Evolutionary conservation across 2,113 vertebrate genomes (phyloP).

Genomic region (Pseudorhombus dupliciocellatus): DNA sequence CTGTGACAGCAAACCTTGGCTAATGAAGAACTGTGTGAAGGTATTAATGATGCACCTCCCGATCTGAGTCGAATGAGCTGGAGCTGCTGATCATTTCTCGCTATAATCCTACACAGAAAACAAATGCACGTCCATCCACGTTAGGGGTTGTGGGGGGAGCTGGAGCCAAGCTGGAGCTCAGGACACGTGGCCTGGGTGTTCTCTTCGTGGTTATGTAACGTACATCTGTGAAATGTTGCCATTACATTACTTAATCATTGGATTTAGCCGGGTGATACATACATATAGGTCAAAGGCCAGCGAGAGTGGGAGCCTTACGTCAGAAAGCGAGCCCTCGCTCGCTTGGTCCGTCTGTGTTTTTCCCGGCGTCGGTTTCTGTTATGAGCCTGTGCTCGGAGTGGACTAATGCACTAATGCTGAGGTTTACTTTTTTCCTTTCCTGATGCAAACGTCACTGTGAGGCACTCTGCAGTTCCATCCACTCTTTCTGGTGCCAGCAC

Average conservation of each 20-base stretch:
- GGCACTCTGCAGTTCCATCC: neutral
- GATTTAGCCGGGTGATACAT: slow-evolving; percentile 49
- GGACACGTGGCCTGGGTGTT: slow-evolving; percentile 10
- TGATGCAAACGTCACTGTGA: slow-evolving; percentile 10
- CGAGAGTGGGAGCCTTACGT: slow-evolving; percentile 27
- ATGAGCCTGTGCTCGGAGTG: slow-evolving; percentile 5
- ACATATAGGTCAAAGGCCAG: slow-evolving; percentile 53
- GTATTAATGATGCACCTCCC: neutral
- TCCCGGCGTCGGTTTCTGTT: slow-evolving; percentile 18
- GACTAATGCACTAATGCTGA: slow-evolving; percentile 33
- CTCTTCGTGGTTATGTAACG: slow-evolving; percentile 43
- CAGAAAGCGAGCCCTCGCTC: slow-evolving; percentile 19
- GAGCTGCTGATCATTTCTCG: slow-evolving; percentile 16
- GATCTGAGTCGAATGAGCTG: neutral
- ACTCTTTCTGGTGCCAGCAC: neutral
- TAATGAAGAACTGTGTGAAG: slow-evolving; percentile 24
- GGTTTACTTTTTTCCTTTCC: slow-evolving; percentile 20
- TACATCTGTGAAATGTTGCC: slow-evolving; percentile 62
- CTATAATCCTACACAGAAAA: neutral
- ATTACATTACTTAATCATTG: slow-evolving; percentile 65
- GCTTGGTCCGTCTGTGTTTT: slow-evolving; percentile 33
- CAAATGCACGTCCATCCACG: neutral
- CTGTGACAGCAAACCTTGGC: neutral
- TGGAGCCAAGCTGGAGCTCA: neutral
- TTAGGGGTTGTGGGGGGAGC: too few species aligned